Percentiles rank a stretch among this genome's conserved stretches.
phyloP scores from a whole-genome alignment of 1,140 invertebrate genomes.

The Metaphire vulgaris region DNA sequence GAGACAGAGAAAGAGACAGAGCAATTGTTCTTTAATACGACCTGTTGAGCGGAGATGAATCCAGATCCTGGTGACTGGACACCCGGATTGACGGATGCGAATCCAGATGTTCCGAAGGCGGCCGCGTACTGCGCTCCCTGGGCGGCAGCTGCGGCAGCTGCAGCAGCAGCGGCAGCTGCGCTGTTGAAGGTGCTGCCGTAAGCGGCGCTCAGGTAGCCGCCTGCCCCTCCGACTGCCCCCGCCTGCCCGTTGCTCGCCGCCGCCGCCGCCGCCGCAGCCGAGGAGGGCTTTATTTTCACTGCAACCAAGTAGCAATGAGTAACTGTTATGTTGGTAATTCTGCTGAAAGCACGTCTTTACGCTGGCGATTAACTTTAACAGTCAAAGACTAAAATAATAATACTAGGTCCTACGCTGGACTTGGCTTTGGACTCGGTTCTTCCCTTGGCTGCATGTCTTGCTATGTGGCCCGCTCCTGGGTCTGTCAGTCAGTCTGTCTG shows the following conservation, averaged over 20 bases:
- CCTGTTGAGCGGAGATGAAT: not conserved
- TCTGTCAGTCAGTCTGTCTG: too few species aligned
- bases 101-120: not conserved
- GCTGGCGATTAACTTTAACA: too few species aligned
- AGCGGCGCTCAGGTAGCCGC: not conserved
- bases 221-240: too few species aligned
- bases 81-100: not conserved
- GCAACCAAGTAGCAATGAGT: not conserved
- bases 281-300: not conserved
- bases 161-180: not conserved
- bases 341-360: too few species aligned
- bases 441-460: too few species aligned
- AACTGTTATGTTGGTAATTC: not conserved
- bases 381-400: too few species aligned
- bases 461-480: too few species aligned
- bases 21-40: not conserved
- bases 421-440: too few species aligned
- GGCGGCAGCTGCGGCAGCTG: not conserved
- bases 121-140: not conserved
- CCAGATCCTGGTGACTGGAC: not conserved
- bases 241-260: not conserved
- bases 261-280: too few species aligned
- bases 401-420: too few species aligned
- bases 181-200: not conserved
- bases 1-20: not conserved